Evolutionary conservation across 2,888 invertebrate species (phyloP), one percentile per base, ranked within the genome.

Genomic region (Frankliniella fusca): DNA sequence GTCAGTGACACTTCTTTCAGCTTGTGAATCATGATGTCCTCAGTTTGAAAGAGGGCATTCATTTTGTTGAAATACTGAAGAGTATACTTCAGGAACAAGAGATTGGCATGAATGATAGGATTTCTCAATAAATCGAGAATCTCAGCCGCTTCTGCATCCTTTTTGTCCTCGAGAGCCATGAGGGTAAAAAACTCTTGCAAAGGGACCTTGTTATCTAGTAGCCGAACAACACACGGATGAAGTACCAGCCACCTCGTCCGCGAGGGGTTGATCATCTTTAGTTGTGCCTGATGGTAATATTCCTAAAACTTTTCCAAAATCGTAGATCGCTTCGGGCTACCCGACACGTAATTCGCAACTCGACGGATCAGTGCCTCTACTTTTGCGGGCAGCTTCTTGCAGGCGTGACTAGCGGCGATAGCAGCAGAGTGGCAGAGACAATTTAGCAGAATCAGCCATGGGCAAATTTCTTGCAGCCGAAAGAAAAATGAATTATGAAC

Each of bases 361-460:
- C 81, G 28, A 18, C 28, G 48, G 50, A 80, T 70, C 80, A 48
- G 80, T 49, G 18, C 84, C 15, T 0, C 84, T 61, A 0, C 81
- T n/a, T 18, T 84, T 83, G 38, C 82, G 0, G 85, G 84, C 81
- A 85, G 81, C n/a, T 28, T 27, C 0, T 27, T 12, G 65, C 81
- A 84, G 28, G 84, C 84, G 28, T 82, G 81, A 38, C 81, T 70
- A 70, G 83, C 84, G 76, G 82, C 80, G 65, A 85, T 83, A 1
- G 84, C 84, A 61, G 81, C 82, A 15, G 82, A 82, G 83, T 84
- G 84, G 61, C 83, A 84, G n/a, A 82, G 70, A 70, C 83, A 84
- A 23, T 83, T 82, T 27, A 83, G 48, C 12, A 82, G 81, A 38
- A 83, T 27, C 12, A 84, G n/a, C 28, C 50, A 50, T 11, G 50